These are phyloP conservation scores for Trinorchestia longiramus DNA, from an alignment of 1,140 invertebrate genomes.

Conservation along the genomic window DNA sequence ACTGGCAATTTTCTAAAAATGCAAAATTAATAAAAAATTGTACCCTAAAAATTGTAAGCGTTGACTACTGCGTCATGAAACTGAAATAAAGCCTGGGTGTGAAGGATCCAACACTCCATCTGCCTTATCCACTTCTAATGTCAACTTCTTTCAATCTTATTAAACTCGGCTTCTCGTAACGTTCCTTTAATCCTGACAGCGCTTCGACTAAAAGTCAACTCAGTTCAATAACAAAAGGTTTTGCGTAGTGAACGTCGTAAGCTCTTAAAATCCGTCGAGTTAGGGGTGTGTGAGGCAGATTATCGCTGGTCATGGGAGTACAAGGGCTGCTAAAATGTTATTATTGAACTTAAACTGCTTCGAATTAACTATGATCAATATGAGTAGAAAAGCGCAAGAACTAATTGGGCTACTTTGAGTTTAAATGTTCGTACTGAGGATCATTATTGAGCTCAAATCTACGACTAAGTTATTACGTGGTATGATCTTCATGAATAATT, in stretches of 20 bases:
- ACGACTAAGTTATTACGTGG: background rate
- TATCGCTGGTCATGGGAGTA: background rate
- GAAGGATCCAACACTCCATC: background rate
- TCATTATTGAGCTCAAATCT: background rate
- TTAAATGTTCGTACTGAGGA: background rate
- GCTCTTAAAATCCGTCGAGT: background rate
- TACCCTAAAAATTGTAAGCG: too few relatives aligned
- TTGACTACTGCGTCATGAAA: background rate
- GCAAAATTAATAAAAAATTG: too few relatives aligned
- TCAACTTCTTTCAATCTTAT: background rate
- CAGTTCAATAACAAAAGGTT: constrained; percentile 28
- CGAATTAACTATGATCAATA: background rate
- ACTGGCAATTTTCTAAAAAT: too few relatives aligned
- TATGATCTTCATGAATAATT: too few relatives aligned
- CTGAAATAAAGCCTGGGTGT: background rate
- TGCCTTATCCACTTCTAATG: background rate
- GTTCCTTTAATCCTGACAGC: background rate
- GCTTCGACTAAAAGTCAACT: constrained; percentile 29
- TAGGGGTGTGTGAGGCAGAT: background rate
- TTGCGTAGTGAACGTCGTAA: background rate
- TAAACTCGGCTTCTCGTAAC: background rate
- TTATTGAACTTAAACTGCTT: constrained; percentile 2
- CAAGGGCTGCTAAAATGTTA: background rate
- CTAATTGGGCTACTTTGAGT: background rate
- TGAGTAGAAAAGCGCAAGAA: background rate